A percentile compares a stretch with the other conserved stretches of the same genome.
Evolutionary conservation across 2,113 vertebrate genomes (phyloP).

Genomic region (Lophotis ruficrista): DNA sequence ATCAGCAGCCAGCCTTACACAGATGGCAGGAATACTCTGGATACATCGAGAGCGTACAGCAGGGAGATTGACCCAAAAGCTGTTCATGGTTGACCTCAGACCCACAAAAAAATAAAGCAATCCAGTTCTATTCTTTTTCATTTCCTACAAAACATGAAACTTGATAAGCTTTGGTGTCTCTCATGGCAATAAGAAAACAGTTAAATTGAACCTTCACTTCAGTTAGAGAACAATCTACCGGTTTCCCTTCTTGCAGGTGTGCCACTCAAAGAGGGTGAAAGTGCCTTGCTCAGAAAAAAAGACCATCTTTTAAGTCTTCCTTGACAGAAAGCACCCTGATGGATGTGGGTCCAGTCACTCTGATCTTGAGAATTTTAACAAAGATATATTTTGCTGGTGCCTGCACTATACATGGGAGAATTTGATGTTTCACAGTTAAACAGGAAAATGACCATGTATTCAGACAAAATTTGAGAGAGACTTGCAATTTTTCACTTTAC

Average conservation of each 20-base stretch:
- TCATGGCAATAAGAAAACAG: conserved; percentile 23
- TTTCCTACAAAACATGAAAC: conserved; percentile 65
- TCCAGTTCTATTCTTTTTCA: conserved; percentile 64
- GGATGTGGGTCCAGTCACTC: not conserved
- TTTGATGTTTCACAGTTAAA: not conserved
- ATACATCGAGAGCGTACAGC: not conserved
- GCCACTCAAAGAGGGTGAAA: conserved; percentile 4
- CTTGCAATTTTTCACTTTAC: not conserved
- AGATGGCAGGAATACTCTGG: not conserved
- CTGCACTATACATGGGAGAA: not conserved
- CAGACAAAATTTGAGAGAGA: not conserved
- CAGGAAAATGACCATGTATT: not conserved
- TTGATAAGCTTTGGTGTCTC: conserved; percentile 46
- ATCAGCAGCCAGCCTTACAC: not conserved
- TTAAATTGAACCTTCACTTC: conserved; percentile 53
- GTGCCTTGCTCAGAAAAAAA: not conserved
- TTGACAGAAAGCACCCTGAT: not conserved
- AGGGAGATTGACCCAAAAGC: conserved; percentile 44
- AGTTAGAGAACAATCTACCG: conserved; percentile 11
- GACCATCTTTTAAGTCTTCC: not conserved
- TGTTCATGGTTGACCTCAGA: conserved; percentile 51
- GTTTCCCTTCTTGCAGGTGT: conserved; percentile 24
- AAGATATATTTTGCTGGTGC: not conserved
- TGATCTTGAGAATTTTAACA: not conserved
- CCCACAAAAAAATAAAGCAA: conserved; percentile 44